These are phyloP conservation scores for Burhinus oedicnemus DNA, from an alignment of 2,113 vertebrate species.

Conservation along the genomic window DNA sequence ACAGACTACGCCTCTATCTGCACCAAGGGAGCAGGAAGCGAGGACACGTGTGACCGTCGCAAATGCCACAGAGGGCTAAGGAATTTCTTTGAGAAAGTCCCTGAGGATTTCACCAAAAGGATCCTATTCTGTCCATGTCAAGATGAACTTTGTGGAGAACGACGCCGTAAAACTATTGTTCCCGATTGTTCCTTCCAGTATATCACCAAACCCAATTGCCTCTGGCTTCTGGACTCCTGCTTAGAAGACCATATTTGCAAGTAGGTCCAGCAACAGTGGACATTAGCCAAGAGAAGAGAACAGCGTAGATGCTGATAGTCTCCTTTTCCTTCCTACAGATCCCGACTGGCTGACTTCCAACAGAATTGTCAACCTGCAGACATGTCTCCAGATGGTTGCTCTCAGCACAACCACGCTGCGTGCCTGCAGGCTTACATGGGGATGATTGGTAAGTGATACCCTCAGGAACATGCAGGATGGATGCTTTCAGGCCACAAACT, in stretches of 20 bases:
- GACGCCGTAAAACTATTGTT: slow-evolving; percentile 91
- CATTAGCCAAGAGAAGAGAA: not conserved
- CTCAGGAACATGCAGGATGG: not conserved
- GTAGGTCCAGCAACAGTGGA: slow-evolving; percentile 69
- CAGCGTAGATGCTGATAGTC: slow-evolving; percentile 1
- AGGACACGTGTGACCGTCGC: slow-evolving; percentile 82
- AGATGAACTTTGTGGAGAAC: slow-evolving; percentile 88
- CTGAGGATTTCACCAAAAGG: slow-evolving; percentile 86
- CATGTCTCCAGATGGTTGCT: slow-evolving; percentile 69
- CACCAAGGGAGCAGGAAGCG: slow-evolving; percentile 77
- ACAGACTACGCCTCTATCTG: slow-evolving; percentile 90
- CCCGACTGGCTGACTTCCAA: slow-evolving; percentile 82
- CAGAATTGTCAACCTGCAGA: slow-evolving; percentile 77
- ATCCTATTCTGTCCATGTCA: slow-evolving; percentile 93
- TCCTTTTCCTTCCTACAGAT: slow-evolving; percentile 73
- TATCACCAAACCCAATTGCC: slow-evolving; percentile 82
- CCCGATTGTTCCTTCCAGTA: slow-evolving; percentile 90
- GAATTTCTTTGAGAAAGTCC: slow-evolving; percentile 90
- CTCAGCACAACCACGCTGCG: slow-evolving; percentile 60
- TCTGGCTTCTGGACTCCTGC: slow-evolving; percentile 86
- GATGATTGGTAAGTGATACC: slow-evolving; percentile 79
- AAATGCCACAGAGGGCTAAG: slow-evolving; percentile 89
- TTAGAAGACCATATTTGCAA: slow-evolving; percentile 89
- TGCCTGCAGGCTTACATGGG: slow-evolving; percentile 83
- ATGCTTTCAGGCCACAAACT: not conserved